Evolutionary conservation across 2,888 invertebrate species (phyloP).

Genomic region (Neria commutata): DNA sequence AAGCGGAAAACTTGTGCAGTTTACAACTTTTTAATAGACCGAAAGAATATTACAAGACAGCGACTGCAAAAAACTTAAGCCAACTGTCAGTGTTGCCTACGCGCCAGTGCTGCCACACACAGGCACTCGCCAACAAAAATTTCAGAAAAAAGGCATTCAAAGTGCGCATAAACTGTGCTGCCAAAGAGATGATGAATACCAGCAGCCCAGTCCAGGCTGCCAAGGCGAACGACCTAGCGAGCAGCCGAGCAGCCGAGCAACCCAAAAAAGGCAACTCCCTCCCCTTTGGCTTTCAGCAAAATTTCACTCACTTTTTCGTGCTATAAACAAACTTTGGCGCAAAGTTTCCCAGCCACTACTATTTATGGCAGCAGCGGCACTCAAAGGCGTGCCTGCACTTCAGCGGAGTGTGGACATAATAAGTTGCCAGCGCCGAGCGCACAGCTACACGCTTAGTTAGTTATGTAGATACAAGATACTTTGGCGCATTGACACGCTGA

Average conservation of each 20-base stretch:
- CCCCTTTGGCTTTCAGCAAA: not conserved
- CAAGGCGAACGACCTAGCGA: no score
- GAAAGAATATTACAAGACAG: conserved; percentile 39
- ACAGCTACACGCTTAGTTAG: conserved; percentile 51
- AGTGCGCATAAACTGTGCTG: conserved; percentile 50
- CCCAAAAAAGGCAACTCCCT: not conserved
- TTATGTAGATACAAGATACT: conserved; percentile 50
- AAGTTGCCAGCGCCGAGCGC: conserved; percentile 23
- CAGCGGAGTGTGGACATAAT: conserved; percentile 39
- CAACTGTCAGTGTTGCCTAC: conserved; percentile 11
- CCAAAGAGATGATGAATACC: conserved; percentile 54
- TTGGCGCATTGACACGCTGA: conserved; percentile 47
- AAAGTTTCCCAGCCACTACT: conserved; percentile 55
- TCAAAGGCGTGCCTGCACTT: not conserved
- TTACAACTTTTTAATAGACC: conserved; percentile 60
- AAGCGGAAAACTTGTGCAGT: conserved; percentile 46
- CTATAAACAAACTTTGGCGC: conserved; percentile 55
- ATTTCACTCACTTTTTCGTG: conserved; percentile 38
- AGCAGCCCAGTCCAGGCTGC: conserved; percentile 18
- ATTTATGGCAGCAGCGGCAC: conserved; percentile 33
- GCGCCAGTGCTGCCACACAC: conserved; percentile 8
- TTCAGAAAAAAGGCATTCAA: conserved; percentile 27
- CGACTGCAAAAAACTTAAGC: conserved; percentile 26
- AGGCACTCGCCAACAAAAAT: not conserved
- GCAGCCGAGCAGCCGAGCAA: no score